Evolutionary conservation across 2,797 vertebrate genomes (phyloP), one percentile per base, ranked within the genome.

Genomic region (Valencia hispanica): DNA sequence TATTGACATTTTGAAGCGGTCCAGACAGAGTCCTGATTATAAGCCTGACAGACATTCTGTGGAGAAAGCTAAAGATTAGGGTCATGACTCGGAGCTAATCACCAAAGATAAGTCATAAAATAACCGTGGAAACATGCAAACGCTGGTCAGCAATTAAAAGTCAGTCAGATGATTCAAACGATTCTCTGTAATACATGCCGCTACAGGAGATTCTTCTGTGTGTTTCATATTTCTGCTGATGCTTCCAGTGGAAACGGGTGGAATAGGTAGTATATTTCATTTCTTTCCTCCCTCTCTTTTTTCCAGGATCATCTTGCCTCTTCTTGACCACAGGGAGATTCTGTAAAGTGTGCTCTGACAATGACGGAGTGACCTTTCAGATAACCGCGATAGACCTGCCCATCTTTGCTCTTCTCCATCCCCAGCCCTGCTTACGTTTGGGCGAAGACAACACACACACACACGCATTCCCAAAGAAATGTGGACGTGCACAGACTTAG

Each of bases 291-390:
- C 73, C 43, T 79, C 85, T 45, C 39, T 66, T 78, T 68, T n/a
- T 80, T 79, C 75, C 74, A 51, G 81, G 81, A 91, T 91, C 90
- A 82, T 86, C 82, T 86, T 90, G 73, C 80, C 86, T 75, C 27
- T 30, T 76, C 20, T 72, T 71, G 82, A 90, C 82, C 80, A 85
- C 74, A 72, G 84, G 79, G 81, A 87, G 84, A 77, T 79, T 92
- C 89, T 82, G 88, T 69, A 78, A 86, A 88, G 88, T 75, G 65
- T 79, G 75, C 76, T 80, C 82, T 51, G 79, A 93, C 92, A 93
- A 93, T 92, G 94, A 95, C 81, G 78, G 93, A 95, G 90, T 86
- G 91, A 94, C 94, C 93, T 94, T 94, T 91, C 88, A 93, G 91
- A 94, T 93, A 92, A 86, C 75, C 75, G 48, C 82, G 91, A 93